Evolutionary conservation across 2,797 vertebrate genomes (phyloP), one percentile per base, ranked within the genome.

Genomic region (Melanotaenia pygmaea): DNA sequence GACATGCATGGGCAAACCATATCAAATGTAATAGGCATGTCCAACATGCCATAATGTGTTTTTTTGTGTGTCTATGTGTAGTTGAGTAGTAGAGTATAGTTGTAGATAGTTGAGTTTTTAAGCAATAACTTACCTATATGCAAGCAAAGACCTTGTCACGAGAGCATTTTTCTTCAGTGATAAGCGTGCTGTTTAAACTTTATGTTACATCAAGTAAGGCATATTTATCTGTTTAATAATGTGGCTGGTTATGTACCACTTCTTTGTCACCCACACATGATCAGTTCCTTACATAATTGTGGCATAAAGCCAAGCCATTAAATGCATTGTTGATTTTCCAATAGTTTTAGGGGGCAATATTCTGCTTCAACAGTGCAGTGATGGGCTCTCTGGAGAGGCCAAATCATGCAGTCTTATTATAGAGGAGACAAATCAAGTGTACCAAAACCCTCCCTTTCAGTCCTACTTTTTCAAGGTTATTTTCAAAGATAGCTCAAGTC

Each of bases 391-490:
- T 57, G 47, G 85, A 91, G 92, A 92, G 74, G 80, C 75, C 75
- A 78, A 90, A 88, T 88, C 90, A 88, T 89, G 87, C 86, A 84
- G 91, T 88, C 91, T 89, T 91, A 91, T 91, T 91, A 88, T 90
- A 92, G 91, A 81, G 79, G 80, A 90, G 87, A 87, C 86, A 90
- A 90, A 92, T 88, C 88, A 91, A 91, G 85, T 85, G 80, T 82
- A 86, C 83, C 70, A 83, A 91, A 91, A 71, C 80, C 82, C 82
- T 89, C 82, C 83, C 80, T 82, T 91, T 85, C 86, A 93, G 92
- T 77, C 91, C 92, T 92, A 92, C 81, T 90, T 94, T 93, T 88
- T 93, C 93, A 94, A 94, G 94, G 94, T 94, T 93, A 94, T 89
- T 91, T 89, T 93, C 93, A 93, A 93, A 94, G 92, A 93, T 92